Percentiles rank a stretch among this genome's conserved stretches.
Conservation (phyloP, 2,888 invertebrate genomes). For the Rhagonycha lutea region DNA sequence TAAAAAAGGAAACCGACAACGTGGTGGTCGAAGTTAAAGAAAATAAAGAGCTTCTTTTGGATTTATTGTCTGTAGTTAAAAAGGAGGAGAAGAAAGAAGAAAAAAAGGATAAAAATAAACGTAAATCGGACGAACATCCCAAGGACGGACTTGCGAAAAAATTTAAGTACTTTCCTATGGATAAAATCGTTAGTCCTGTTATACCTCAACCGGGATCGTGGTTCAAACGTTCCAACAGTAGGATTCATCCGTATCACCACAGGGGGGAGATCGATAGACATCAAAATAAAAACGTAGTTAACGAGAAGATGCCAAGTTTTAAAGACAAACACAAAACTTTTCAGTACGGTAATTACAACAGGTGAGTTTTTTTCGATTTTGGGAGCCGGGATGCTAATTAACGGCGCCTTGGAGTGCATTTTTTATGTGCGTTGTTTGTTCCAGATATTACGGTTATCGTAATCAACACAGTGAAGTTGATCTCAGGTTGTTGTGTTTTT, state of each 20-base stretch:
- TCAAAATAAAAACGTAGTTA: conserved; percentile 51
- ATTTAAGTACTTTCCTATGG: conserved; percentile 69
- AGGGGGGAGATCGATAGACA: conserved; percentile 49
- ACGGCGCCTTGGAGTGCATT: background rate
- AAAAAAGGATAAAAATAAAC: conserved; percentile 59
- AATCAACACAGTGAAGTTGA: conserved; percentile 83
- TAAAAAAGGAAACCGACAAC: conserved; percentile 46
- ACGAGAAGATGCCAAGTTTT: conserved; percentile 66
- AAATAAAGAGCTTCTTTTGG: conserved; percentile 43
- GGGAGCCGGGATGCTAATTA: background rate
- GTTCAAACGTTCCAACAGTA: conserved; percentile 62
- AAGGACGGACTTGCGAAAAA: conserved; percentile 60
- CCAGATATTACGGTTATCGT: conserved; percentile 91
- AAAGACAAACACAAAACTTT: conserved; percentile 78
- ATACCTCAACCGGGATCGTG: conserved; percentile 88
- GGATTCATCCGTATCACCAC: conserved; percentile 43
- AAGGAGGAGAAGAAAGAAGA: background rate
- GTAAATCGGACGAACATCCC: conserved; percentile 62
- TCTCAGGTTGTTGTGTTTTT: conserved; percentile 80
- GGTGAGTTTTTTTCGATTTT: conserved; percentile 52
- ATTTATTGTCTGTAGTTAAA: conserved; percentile 38
- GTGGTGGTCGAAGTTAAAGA: conserved; percentile 41
- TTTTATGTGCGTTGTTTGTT: conserved; percentile 38
- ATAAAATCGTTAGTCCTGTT: conserved; percentile 91
- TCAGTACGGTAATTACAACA: conserved; percentile 95